Conservation (phyloP, 2,797 vertebrate genomes). For the Phyllotis vaccarum region DNA sequence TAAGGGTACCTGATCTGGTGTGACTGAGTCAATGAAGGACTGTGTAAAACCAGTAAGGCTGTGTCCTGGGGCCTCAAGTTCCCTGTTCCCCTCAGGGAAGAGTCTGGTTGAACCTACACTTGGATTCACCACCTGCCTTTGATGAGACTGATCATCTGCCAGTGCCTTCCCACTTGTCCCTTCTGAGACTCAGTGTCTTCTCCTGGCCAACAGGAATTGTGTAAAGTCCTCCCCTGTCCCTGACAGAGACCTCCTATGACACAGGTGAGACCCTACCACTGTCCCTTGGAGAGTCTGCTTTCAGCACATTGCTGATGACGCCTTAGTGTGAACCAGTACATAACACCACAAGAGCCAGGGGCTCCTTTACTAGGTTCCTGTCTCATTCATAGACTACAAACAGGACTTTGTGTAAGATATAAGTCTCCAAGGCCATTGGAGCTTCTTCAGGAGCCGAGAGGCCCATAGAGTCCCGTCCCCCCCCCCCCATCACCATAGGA, state of each 20-base stretch:
- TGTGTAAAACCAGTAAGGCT: neutral
- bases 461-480: accelerated
- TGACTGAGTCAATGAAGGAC: neutral
- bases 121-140: too few species aligned
- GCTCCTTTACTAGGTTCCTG: neutral
- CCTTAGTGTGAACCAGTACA: neutral
- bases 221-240: neutral
- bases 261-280: too few species aligned
- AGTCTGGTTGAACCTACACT: neutral
- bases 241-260: too few species aligned
- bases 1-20: neutral
- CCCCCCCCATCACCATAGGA: neutral
- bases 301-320: neutral
- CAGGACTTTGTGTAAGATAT: neutral
- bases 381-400: neutral
- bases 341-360: neutral
- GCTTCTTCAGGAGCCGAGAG: neutral
- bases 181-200: neutral
- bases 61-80: neutral
- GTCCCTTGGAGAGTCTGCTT: neutral
- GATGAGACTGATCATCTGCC: neutral
- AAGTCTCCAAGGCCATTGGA: neutral
- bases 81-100: too few species aligned
- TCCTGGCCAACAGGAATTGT: neutral
- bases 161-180: neutral